Evolutionary conservation across 2,797 vertebrate species (phyloP), one percentile per base, ranked within the genome.

Genomic region (Philypnodon macrostomus): DNA sequence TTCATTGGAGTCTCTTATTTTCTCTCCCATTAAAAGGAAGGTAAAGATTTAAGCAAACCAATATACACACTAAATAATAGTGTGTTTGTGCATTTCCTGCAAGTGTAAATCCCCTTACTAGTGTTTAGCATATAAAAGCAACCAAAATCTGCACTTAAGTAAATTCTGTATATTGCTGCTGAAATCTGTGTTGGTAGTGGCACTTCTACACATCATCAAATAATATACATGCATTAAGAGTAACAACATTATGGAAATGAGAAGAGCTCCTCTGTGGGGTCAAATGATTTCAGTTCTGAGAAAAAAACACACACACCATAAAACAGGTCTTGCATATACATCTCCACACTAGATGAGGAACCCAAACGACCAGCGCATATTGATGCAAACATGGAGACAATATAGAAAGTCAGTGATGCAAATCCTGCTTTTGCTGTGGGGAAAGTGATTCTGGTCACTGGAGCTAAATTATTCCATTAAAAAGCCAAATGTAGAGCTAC

Each of bases 401-500:
- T 58, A 47, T 17, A 52, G 16, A 47, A 49, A 47, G 10, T 23
- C 29, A 36, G 5, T 30, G 23, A 49, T 49, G 24, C 53, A 39
- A 26, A 15, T 26, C 13, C 26, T 14, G 5, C 38, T 23, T n/a
- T 31, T 40, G 39, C 30, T 36, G 12, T 4, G 49, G 27, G 8
- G 14, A 29, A n/a, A 44, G 26, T n/a, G 41, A 65, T 34, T 46
- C 45, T 38, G 48, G 50, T 37, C 37, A 38, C 32, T 35, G 29
- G 46, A 63, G 46, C 21, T 47, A 59, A 54, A 53, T 41, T 4
- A 30, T 42, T 67, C 46, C 26, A 44, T 51, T 46, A 17, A 34
- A 53, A 63, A 53, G 47, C 51, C 30, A 63, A 64, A 67, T 39
- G 26, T 26, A 34, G 34, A 58, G 36, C 45, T 52, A 53, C 37